Conservation (phyloP, 1,140 invertebrate species). For the Temnothorax longispinosus region DNA sequence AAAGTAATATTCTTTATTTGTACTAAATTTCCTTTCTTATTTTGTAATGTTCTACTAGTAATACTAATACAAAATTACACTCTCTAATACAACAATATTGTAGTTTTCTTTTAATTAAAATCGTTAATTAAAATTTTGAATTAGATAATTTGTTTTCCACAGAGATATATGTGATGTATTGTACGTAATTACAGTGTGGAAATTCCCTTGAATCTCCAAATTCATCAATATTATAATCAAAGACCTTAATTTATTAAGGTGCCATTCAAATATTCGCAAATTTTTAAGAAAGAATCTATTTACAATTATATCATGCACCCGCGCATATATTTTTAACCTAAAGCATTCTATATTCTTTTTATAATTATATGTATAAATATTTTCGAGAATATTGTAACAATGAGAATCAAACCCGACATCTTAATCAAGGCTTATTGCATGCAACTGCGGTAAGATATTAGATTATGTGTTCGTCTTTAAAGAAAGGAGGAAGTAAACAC, state of each 20-base stretch:
- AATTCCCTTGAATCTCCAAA: not conserved
- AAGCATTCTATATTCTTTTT: not conserved
- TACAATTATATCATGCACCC: not conserved
- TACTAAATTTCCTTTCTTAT: not conserved
- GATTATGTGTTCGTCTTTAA: not conserved
- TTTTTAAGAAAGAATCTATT: not conserved
- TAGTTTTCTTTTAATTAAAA: conserved; percentile 4
- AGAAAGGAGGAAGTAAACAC: not conserved
- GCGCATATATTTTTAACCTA: not conserved
- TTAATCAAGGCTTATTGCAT: not conserved
- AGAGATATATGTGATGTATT: not conserved
- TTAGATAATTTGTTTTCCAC: not conserved
- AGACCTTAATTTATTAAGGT: not conserved
- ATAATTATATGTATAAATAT: not conserved
- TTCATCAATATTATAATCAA: conserved; percentile 2
- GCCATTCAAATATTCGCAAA: not conserved
- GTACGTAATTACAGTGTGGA: not conserved
- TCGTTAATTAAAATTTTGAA: not conserved
- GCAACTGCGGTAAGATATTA: not conserved
- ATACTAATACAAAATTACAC: not conserved
- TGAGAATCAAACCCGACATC: not conserved
- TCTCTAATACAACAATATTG: no score
- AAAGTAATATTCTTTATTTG: not conserved
- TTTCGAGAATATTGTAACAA: not conserved
- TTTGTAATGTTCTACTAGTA: not conserved